Evolutionary conservation across 2,888 invertebrate species (phyloP), one percentile per base, ranked within the genome.

Genomic region (Napeogenes sylphis): DNA sequence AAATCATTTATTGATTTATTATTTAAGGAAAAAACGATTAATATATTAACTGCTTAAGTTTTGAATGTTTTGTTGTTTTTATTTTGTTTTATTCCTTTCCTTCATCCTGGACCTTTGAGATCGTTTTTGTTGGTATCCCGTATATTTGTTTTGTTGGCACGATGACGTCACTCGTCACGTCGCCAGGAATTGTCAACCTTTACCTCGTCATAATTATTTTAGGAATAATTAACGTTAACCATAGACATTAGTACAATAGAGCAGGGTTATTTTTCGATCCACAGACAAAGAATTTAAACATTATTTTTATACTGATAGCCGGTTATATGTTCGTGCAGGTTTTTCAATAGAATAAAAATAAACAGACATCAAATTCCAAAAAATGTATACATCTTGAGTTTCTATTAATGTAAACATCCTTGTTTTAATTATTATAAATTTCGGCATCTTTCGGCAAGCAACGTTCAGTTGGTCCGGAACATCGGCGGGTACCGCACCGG

Each of bases 1-100:
- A 86, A 90, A 90, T 88, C 90, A 89, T 90, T 89, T 90, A 90
- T 89, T 88, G 90, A 90, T 90, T 90, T 90, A 89, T 87, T 85
- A 76, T 85, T 87, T 89, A 90, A 89, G 90, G 79, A 51, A 87
- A 84, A 86, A 87, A 86, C 90, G 87, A 90, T 90, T 90, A 90
- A 90, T 90, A 90, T 90, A 90, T 90, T 89, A 90, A 87, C 80
- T 90, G 88, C 89, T 90, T 90, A 90, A 90, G 90, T 91, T 90
- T 90, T 85, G 80, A 88, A 82, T 65, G 75, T 88, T 89, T 82
- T 78, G 87, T 87, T 87, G 84, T 88, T 90, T 88, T 89, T 81
- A 78, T 85, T 75, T 82, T 83, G 58, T 60, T 59, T 58, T 54
- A 47, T 33, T 74, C 83, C 81, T 80, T 72, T 71, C 69, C 81